Evolutionary conservation across 2,888 invertebrate genomes (phyloP).

Genomic region (Melieria crassipennis): DNA sequence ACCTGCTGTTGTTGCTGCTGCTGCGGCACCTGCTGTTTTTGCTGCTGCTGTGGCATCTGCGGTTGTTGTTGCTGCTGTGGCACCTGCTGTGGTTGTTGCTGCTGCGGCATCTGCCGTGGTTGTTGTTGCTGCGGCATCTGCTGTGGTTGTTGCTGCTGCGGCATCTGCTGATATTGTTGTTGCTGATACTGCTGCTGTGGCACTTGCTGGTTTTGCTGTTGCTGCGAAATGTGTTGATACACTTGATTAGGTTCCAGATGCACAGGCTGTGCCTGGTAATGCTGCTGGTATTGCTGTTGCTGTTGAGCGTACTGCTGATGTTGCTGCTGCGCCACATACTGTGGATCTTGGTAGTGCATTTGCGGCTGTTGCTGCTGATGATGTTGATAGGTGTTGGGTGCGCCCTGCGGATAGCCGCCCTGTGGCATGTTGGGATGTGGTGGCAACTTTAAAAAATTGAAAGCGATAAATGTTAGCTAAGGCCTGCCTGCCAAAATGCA

Average conservation of each 20-base stretch:
- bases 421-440: conserved; percentile 66
- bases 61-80: conserved; percentile 40
- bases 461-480: neutral
- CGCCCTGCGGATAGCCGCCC: conserved; percentile 59
- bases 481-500: neutral
- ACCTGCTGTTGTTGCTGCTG: conserved; percentile 38
- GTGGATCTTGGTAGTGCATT: conserved; percentile 50
- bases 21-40: conserved; percentile 6
- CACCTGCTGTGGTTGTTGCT: conserved; percentile 34
- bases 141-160: conserved; percentile 8
- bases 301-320: conserved; percentile 45
- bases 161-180: conserved; percentile 45
- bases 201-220: conserved; percentile 41
- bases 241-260: conserved; percentile 55
- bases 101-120: conserved; percentile 37
- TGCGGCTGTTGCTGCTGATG: conserved; percentile 53
- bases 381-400: conserved; percentile 43
- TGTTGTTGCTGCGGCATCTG: conserved; percentile 42
- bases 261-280: conserved; percentile 52
- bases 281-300: conserved; percentile 50
- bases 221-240: conserved; percentile 52
- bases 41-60: conserved; percentile 38
- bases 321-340: conserved; percentile 42
- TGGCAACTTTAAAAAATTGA: conserved; percentile 51
- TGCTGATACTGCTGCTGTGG: conserved; percentile 45